phyloP scores from a whole-genome alignment of 2,113 vertebrate species.

The Actinemys pallida region DNA sequence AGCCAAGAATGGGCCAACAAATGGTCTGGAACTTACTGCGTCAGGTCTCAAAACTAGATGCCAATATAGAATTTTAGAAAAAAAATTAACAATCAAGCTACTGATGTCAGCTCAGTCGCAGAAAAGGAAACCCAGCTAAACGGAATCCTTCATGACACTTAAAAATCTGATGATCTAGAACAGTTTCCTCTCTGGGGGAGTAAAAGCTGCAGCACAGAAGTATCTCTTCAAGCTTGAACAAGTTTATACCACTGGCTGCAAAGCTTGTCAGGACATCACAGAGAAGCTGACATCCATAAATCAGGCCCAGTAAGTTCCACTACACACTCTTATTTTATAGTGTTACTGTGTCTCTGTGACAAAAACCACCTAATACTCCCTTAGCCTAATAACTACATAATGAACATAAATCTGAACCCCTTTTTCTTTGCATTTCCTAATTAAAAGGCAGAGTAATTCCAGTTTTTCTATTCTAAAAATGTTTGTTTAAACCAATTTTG shows the following conservation, averaged over 20 bases:
- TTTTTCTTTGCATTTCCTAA: conserved; percentile 9
- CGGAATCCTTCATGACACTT: conserved; percentile 36
- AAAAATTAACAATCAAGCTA: conserved; percentile 59
- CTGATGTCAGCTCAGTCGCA: conserved; percentile 30
- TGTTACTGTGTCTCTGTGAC: conserved; percentile 39
- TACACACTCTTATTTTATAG: neutral
- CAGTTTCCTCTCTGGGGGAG: conserved; percentile 61
- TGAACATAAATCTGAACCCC: conserved; percentile 44
- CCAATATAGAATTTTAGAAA: conserved; percentile 25
- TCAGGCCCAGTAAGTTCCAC: conserved; percentile 41
- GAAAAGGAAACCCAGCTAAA: conserved; percentile 50
- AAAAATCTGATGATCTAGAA: conserved; percentile 11
- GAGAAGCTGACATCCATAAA: conserved; percentile 66
- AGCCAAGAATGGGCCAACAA: conserved; percentile 59
- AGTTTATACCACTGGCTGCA: conserved; percentile 61
- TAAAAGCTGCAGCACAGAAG: conserved; percentile 46
- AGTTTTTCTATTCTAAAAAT: conserved; percentile 41
- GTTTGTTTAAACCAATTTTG: conserved; percentile 57
- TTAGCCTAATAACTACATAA: conserved; percentile 36
- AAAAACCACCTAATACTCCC: conserved; percentile 32
- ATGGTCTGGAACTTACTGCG: conserved; percentile 41
- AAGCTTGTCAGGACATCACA: conserved; percentile 73
- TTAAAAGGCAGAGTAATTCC: conserved; percentile 44
- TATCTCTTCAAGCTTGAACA: conserved; percentile 74
- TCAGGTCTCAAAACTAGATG: conserved; percentile 2